Conservation (phyloP, 2,888 invertebrate species). For the Camptogramma bilineatum region DNA sequence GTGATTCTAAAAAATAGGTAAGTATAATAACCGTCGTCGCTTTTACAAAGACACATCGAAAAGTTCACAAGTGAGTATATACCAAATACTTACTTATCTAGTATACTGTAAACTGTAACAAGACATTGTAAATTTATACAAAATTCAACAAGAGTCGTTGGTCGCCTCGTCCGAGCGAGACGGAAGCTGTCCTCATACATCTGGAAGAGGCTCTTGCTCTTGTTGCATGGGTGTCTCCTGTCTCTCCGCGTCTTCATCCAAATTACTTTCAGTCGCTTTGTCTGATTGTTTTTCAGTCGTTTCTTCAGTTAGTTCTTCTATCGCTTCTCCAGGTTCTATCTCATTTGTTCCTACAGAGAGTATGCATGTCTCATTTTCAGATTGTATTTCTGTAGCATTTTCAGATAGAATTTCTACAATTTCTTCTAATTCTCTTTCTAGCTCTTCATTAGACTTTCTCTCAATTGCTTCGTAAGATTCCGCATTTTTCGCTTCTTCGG, state of each 20-base stretch:
- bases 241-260: neutral
- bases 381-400: neutral
- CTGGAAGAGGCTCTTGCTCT: slow-evolving; percentile 43
- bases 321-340: neutral
- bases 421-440: neutral
- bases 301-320: slow-evolving; percentile 1
- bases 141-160: slow-evolving; percentile 60
- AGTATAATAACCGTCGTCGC: slow-evolving; percentile 57
- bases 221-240: neutral
- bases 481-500: neutral
- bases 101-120: slow-evolving; percentile 53
- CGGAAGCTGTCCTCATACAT: slow-evolving; percentile 16
- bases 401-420: neutral
- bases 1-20: slow-evolving; percentile 69
- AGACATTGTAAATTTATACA: slow-evolving; percentile 68
- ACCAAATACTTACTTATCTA: slow-evolving; percentile 41
- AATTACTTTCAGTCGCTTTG: neutral
- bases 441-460: neutral
- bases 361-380: neutral
- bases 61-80: slow-evolving; percentile 56
- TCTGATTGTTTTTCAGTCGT: slow-evolving; percentile 1
- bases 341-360: neutral
- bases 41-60: slow-evolving; percentile 66
- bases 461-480: neutral
- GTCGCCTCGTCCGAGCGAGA: slow-evolving; percentile 35